These are phyloP conservation scores for Agapornis roseicollis DNA, from an alignment of 2,113 vertebrate genomes.

Conservation along the genomic window DNA sequence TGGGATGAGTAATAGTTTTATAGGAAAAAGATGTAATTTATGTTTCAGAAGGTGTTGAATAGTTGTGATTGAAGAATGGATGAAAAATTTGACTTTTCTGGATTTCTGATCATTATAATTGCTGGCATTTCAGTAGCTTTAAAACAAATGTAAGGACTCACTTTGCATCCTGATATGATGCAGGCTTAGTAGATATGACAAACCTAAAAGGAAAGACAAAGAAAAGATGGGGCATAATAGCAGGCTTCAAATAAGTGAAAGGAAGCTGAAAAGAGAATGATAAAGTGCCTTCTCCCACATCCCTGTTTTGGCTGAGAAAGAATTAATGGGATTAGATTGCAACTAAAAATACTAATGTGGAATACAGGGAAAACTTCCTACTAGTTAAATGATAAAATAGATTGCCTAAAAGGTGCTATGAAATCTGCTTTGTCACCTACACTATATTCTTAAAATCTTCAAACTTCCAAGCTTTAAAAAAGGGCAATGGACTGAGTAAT, in stretches of 20 bases:
- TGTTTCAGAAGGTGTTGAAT: slow-evolving; percentile 12
- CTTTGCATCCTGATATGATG: not conserved
- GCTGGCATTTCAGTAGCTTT: slow-evolving; percentile 17
- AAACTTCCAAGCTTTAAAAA: not conserved
- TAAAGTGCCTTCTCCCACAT: not conserved
- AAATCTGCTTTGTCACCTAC: not conserved
- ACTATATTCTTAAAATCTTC: not conserved
- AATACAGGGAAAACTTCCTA: not conserved
- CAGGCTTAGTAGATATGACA: not conserved
- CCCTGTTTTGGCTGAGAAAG: not conserved
- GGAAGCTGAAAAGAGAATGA: not conserved
- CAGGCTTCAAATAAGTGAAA: not conserved
- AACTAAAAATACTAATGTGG: not conserved
- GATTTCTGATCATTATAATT: not conserved
- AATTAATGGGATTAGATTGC: not conserved
- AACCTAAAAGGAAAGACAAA: not conserved
- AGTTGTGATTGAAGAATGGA: not conserved
- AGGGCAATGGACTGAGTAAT: not conserved
- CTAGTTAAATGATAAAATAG: not conserved
- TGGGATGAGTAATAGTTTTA: not conserved
- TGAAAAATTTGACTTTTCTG: not conserved
- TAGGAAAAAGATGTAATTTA: not conserved
- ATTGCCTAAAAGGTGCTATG: not conserved
- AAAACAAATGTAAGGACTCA: not conserved
- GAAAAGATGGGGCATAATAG: not conserved